Evolutionary conservation across 2,888 invertebrate genomes (phyloP).

Genomic region (Eremobia ochroleuca): DNA sequence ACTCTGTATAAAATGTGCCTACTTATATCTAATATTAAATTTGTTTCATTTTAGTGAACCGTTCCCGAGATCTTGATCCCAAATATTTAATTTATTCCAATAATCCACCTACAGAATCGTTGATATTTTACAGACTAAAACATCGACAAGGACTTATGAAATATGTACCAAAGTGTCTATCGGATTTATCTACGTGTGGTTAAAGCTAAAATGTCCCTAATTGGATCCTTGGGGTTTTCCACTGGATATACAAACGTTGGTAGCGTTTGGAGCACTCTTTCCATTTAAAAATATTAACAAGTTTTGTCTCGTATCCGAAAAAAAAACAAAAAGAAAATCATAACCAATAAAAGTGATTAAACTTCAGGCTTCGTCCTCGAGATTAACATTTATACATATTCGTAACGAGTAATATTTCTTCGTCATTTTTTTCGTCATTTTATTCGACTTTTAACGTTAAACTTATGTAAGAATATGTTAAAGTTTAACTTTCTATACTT

Average conservation of each 20-base stretch:
- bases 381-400: too few species aligned
- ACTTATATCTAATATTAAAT: background rate
- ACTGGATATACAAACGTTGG: background rate
- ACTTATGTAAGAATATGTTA: slow-evolving; percentile 31
- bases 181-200: background rate
- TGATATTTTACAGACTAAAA: slow-evolving; percentile 7
- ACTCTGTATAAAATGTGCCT: background rate
- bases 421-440: slow-evolving; percentile 35
- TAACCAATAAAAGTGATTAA: too few species aligned
- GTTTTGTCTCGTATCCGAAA: background rate
- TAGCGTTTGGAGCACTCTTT: background rate
- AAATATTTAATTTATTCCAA: slow-evolving; percentile 31
- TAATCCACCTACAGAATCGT: background rate
- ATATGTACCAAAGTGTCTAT: slow-evolving; percentile 2
- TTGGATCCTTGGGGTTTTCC: slow-evolving; percentile 8
- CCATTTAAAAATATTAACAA: background rate
- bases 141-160: slow-evolving; percentile 1
- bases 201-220: slow-evolving; percentile 14
- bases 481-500: slow-evolving; percentile 49
- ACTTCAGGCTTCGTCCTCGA: too few species aligned
- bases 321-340: too few species aligned
- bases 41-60: background rate
- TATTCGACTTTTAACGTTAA: slow-evolving; percentile 30
- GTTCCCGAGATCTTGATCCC: background rate
- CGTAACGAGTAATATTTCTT: too few species aligned